These are phyloP conservation scores for Anguilla rostrata DNA, from an alignment of 2,113 vertebrate species.

Conservation along the genomic window DNA sequence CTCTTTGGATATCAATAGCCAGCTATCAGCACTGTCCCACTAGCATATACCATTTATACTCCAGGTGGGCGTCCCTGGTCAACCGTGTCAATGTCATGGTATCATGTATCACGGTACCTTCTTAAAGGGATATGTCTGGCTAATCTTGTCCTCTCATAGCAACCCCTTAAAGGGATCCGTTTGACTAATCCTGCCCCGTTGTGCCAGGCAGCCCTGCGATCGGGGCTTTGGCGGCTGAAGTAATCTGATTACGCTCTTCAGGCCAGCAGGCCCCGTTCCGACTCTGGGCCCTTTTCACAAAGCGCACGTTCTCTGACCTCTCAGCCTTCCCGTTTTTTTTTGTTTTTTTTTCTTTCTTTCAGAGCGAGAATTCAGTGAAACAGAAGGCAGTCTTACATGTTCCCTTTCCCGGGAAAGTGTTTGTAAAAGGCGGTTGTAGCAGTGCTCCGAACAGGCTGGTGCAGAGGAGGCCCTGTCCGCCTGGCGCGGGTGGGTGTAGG, in stretches of 20 bases:
- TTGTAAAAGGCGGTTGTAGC: too few species aligned
- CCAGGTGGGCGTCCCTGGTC: not conserved
- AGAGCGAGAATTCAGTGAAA: not conserved
- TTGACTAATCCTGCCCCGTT: not conserved
- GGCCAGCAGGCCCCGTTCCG: not conserved
- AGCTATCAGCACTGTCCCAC: not conserved
- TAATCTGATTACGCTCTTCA: not conserved
- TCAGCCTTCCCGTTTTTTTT: not conserved
- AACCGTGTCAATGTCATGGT: not conserved
- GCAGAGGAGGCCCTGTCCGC: not conserved
- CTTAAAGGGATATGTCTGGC: not conserved
- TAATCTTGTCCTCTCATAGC: too few species aligned
- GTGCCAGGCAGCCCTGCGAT: not conserved
- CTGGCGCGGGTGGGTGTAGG: not conserved
- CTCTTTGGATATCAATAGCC: not conserved
- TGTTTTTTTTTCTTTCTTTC: not conserved
- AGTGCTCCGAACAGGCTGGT: not conserved
- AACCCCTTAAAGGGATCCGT: too few species aligned
- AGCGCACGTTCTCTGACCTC: too few species aligned
- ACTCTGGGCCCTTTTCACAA: not conserved
- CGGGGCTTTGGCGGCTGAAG: not conserved
- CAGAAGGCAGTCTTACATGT: not conserved
- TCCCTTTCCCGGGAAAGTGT: too few species aligned
- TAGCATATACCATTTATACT: not conserved
- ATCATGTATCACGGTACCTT: not conserved